These are phyloP conservation scores for Caenorhabditis brenneri DNA, from an alignment of 1,140 invertebrate species.

Conservation along the genomic window DNA sequence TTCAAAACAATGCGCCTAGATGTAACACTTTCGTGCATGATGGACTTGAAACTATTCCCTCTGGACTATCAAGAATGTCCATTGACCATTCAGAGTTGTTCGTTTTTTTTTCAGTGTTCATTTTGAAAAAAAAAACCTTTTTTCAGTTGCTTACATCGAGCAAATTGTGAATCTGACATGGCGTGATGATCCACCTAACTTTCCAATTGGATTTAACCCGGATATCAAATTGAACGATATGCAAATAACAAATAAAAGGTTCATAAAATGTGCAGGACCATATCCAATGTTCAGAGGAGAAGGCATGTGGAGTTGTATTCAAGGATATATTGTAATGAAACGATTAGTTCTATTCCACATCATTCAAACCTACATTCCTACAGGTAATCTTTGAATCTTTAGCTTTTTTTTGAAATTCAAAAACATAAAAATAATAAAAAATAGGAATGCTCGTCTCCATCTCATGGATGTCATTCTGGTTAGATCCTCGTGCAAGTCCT, in stretches of 20 bases:
- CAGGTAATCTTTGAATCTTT: constrained; percentile 49
- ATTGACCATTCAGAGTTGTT: constrained; percentile 58
- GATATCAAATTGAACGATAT: constrained; percentile 70
- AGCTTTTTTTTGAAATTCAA: background rate
- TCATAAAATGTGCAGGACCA: constrained; percentile 63
- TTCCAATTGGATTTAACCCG: constrained; percentile 65
- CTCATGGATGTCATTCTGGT: constrained; percentile 71
- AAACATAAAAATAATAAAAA: background rate
- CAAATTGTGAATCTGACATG: constrained; percentile 68
- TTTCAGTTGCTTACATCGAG: constrained; percentile 67
- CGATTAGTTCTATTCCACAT: constrained; percentile 67
- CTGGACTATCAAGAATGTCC: constrained; percentile 62
- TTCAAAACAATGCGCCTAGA: constrained; percentile 70
- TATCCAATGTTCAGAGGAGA: constrained; percentile 69
- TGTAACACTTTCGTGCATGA: constrained; percentile 70
- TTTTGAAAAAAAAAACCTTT: background rate
- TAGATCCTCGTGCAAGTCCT: constrained; percentile 68
- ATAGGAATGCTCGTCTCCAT: constrained; percentile 67
- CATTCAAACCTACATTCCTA: constrained; percentile 70
- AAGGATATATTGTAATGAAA: constrained; percentile 68
- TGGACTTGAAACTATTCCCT: constrained; percentile 64
- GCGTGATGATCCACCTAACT: constrained; percentile 63
- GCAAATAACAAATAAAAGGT: constrained; percentile 63
- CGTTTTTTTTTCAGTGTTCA: background rate
- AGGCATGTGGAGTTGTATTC: constrained; percentile 67